Evolutionary conservation across 2,888 invertebrate species (phyloP).

Genomic region (Tillus elongatus): DNA sequence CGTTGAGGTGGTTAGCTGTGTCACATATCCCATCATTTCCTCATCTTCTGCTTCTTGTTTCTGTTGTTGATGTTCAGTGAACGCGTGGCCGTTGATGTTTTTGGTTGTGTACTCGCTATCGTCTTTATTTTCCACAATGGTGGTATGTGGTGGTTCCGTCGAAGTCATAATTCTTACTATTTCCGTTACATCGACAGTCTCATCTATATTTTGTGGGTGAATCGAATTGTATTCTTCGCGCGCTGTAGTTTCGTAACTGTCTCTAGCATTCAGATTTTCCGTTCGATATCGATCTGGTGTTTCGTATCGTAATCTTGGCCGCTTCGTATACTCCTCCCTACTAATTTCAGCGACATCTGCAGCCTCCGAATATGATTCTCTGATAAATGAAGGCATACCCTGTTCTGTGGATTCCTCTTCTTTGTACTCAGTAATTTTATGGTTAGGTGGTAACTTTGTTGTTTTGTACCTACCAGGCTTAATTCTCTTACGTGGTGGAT

Average conservation of each 20-base stretch:
- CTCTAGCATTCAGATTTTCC: neutral
- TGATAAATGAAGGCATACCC: neutral
- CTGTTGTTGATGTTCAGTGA: conserved; percentile 13
- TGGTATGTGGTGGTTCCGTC: no score
- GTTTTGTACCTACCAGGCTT: neutral
- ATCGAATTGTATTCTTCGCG: no score
- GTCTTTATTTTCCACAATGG: no score
- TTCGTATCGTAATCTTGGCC: no score
- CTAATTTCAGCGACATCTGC: no score
- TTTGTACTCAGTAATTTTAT: neutral
- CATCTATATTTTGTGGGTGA: no score
- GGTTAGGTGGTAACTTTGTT: neutral
- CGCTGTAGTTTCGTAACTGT: conserved; percentile 1
- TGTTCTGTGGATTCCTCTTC: neutral
- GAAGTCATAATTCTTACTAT: neutral
- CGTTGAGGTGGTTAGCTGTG: conserved; percentile 26
- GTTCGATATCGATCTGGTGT: neutral
- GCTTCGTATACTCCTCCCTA: no score
- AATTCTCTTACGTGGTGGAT: neutral
- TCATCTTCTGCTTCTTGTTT: conserved; percentile 18
- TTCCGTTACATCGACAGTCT: neutral
- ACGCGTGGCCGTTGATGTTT: conserved; percentile 34
- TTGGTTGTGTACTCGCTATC: conserved; percentile 18
- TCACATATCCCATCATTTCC: conserved; percentile 19
- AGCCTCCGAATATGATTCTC: neutral